Conservation (phyloP, 2,888 invertebrate species). For the Chrysodeixis includens region DNA sequence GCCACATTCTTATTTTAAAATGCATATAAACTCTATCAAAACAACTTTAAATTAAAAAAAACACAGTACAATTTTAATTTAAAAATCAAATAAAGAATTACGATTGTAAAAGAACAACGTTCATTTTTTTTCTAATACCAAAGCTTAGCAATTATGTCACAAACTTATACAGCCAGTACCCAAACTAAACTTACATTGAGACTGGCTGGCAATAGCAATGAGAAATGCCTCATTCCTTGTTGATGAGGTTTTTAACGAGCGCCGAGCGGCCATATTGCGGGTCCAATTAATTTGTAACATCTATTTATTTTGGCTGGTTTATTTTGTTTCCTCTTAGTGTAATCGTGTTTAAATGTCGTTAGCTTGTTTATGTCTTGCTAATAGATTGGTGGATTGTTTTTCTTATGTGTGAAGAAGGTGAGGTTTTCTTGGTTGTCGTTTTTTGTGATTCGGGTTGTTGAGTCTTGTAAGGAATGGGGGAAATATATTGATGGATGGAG, state of each 20-base stretch:
- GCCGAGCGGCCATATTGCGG: constrained; percentile 58
- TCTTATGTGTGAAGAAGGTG: not conserved
- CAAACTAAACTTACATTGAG: constrained; percentile 9
- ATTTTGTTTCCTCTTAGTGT: constrained; percentile 42
- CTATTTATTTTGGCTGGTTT: constrained; percentile 54
- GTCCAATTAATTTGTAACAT: constrained; percentile 63
- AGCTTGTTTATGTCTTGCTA: not conserved
- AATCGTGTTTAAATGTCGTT: constrained; percentile 36
- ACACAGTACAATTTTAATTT: too few relatives aligned
- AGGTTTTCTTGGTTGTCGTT: not conserved
- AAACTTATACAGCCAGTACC: not conserved
- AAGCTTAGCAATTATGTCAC: too few relatives aligned
- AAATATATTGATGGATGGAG: too few relatives aligned
- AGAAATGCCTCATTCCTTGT: constrained; percentile 60
- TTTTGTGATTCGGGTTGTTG: not conserved
- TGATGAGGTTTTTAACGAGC: constrained; percentile 75
- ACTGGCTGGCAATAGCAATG: constrained; percentile 40
- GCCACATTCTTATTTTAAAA: too few relatives aligned
- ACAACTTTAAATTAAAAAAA: too few relatives aligned
- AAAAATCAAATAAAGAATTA: too few relatives aligned
- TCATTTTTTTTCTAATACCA: too few relatives aligned
- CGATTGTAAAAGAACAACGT: too few relatives aligned
- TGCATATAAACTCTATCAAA: too few relatives aligned
- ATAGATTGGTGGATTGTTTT: not conserved
- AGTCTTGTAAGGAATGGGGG: not conserved